Evolutionary conservation across 53 echinoderm and acorn worm genomes (phyloP).

Genomic region (Zoroaster sp.): DNA sequence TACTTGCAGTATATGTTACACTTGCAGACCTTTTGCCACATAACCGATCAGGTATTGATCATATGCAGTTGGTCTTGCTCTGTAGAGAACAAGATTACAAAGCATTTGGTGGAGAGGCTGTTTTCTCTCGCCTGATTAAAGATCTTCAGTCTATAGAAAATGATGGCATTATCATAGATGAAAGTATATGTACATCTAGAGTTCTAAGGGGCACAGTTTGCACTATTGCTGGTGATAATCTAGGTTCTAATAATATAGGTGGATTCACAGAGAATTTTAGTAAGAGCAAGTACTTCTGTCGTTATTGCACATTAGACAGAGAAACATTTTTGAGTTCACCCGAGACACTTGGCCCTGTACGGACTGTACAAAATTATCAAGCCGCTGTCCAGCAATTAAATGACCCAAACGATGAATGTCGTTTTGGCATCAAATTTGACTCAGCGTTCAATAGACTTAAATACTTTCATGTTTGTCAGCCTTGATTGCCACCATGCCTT

Average conservation of each 20-base stretch:
- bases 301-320: conserved; percentile 35
- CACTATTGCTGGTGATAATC: conserved; percentile 63
- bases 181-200: neutral
- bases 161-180: conserved; percentile 34
- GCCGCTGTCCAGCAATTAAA: neutral
- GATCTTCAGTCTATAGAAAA: conserved; percentile 58
- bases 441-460: conserved; percentile 60
- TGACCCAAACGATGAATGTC: neutral
- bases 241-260: conserved; percentile 63
- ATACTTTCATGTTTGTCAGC: conserved; percentile 70
- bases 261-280: conserved; percentile 65
- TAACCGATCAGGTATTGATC: conserved; percentile 39
- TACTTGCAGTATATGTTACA: conserved; percentile 58
- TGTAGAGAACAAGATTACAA: conserved; percentile 56
- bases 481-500: conserved; percentile 70
- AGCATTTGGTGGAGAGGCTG: conserved; percentile 15
- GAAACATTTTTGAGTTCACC: conserved; percentile 13
- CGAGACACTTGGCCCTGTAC: neutral
- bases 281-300: conserved; percentile 23
- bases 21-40: conserved; percentile 50
- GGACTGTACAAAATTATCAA: conserved; percentile 50
- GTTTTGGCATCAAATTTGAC: conserved; percentile 18
- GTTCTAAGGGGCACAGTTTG: conserved; percentile 21
- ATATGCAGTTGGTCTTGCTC: conserved; percentile 58
- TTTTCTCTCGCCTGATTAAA: conserved; percentile 37